Conservation (phyloP, 2,888 invertebrate genomes). For the Philonicus albiceps region DNA sequence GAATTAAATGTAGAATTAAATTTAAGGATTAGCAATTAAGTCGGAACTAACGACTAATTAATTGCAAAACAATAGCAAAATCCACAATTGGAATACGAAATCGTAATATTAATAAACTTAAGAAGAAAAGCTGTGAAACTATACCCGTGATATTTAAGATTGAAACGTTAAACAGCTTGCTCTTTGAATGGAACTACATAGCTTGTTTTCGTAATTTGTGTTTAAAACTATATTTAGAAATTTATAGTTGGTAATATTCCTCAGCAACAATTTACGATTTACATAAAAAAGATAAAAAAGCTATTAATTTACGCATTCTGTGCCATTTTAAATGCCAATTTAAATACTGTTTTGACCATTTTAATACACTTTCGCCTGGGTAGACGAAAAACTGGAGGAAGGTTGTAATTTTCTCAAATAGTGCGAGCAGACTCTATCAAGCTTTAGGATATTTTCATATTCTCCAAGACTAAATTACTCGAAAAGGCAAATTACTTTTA, state of each 20-base stretch:
- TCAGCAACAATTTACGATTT: neutral
- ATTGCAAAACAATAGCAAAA: too few relatives aligned
- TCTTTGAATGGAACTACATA: too few relatives aligned
- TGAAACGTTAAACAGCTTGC: too few relatives aligned
- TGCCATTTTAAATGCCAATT: neutral
- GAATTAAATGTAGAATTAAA: too few relatives aligned
- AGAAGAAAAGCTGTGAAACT: too few relatives aligned
- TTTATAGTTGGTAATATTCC: neutral
- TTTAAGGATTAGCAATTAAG: too few relatives aligned
- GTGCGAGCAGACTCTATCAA: conserved; percentile 12
- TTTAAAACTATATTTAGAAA: too few relatives aligned
- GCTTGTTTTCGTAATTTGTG: too few relatives aligned
- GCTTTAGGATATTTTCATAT: conserved; percentile 45
- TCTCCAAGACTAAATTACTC: conserved; percentile 46
- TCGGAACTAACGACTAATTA: too few relatives aligned
- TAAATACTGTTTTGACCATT: neutral
- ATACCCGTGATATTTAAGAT: too few relatives aligned
- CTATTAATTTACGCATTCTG: neutral
- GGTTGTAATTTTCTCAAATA: conserved; percentile 33
- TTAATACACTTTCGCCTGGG: neutral
- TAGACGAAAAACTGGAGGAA: neutral
- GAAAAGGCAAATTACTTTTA: conserved; percentile 49
- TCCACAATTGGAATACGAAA: too few relatives aligned
- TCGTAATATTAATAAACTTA: too few relatives aligned
- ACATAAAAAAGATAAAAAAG: neutral